Conservation (phyloP, 2,797 vertebrate genomes). For the Myripristis jacobus region DNA sequence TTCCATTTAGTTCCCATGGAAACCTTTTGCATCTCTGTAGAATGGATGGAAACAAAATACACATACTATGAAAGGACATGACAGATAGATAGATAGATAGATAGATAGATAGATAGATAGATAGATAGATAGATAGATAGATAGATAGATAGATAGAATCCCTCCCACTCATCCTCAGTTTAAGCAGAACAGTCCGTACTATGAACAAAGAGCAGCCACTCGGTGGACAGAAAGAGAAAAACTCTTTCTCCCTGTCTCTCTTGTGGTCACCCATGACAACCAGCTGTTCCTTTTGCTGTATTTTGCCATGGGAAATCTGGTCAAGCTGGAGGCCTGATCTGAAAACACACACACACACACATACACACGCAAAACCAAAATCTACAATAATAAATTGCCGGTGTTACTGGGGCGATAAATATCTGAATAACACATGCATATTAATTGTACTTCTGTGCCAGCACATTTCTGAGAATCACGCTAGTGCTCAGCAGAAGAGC, state of each 20-base stretch:
- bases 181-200: slow-evolving; percentile 52
- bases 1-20: slow-evolving; percentile 75
- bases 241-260: slow-evolving; percentile 9
- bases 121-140: slow-evolving; percentile 26
- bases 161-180: slow-evolving; percentile 53
- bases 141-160: slow-evolving; percentile 35
- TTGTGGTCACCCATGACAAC: slow-evolving; percentile 69
- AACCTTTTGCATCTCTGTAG: slow-evolving; percentile 68
- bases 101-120: slow-evolving; percentile 11
- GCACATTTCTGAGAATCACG: slow-evolving; percentile 60
- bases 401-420: slow-evolving; percentile 64
- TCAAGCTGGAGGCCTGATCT: slow-evolving; percentile 28
- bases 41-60: slow-evolving; percentile 15
- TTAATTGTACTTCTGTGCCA: slow-evolving; percentile 69
- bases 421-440: slow-evolving; percentile 69
- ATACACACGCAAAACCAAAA: slow-evolving; percentile 16
- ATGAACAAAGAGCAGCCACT: slow-evolving; percentile 53
- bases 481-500: slow-evolving; percentile 51
- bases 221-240: slow-evolving; percentile 5
- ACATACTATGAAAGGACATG: neutral
- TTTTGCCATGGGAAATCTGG: slow-evolving; percentile 22
- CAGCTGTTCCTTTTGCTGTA: slow-evolving; percentile 58
- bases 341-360: neutral
- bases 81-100: neutral
- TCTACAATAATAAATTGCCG: slow-evolving; percentile 47